Evolutionary conservation across 2,888 invertebrate genomes (phyloP), one percentile per base, ranked within the genome.

Genomic region (Druceiella hillmani): DNA sequence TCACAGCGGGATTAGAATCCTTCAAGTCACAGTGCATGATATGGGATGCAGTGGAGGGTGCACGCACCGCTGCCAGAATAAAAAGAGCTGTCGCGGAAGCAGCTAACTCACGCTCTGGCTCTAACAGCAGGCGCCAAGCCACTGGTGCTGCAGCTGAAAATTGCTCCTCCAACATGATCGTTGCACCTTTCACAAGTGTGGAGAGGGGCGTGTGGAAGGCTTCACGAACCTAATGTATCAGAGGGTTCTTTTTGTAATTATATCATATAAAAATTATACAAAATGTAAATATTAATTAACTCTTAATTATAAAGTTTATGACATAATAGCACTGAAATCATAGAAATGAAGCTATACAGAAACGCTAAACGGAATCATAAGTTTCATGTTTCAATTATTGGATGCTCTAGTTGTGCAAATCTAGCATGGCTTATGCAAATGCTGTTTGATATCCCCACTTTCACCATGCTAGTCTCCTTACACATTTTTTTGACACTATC

Each of bases 51-150:
- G 87, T 87, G 37, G 84, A 83, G 0, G 98, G 91, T 0, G 91
- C 85, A 54, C 91, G 86, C 1, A 98, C 95, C 0, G 98, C 91
- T 1, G 88, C 85, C 44, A 98, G 75, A 48, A 98, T 90, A 58
- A 98, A 94, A 11, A 95, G 69, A 0, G 93, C 86, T 0, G 94
- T 91, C 17, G 89, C 87, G 31, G 85, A 79, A 0, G 89, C 84
- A 22, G 87, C 79, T 5, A 90, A 83, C 59, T 90, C 89, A 49
- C 88, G 78, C 57, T 95, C 95, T n/a, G 83, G 78, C 57, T 99
- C 97, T 26, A 98, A 62, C 3, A 99, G 70, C 11, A 99, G 72
- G 55, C 95, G 91, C 99, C 99, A 99, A 0, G 94, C 90, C 1
- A 93, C 87, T 0, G 91, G 88, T 42, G 97, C 78, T 22, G 93